Evolutionary conservation across 2,797 vertebrate species (phyloP), one percentile per base, ranked within the genome.

Genomic region (Triplophysa bombifrons): DNA sequence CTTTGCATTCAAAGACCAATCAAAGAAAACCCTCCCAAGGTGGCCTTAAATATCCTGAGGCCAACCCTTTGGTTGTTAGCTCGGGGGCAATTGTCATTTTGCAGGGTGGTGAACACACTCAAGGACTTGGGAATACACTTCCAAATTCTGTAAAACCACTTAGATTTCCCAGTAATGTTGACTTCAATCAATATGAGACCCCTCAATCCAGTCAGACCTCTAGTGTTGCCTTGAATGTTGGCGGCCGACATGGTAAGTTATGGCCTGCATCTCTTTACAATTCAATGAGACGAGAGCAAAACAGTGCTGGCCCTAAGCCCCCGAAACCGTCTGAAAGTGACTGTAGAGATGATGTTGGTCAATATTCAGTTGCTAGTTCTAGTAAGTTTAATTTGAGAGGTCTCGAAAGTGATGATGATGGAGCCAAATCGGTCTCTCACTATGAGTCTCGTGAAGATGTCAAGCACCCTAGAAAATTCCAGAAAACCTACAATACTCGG

Each of bases 1-100:
- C 19, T 19, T 3, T 51, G 44, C 27, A 19, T 25, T 70, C 55
- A 22, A 63, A 17, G 20, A 30, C 0, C 2, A 20, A 10, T 53
- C 8, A 19, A 38, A 25, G 27, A 70, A 70, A 51, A 5, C 14
- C 7, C 14, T 9, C 56, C 38, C 4, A 3, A 1, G 17, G 27
- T 68, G 41, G 30, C 12, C 12, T 27, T n/a, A 0, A 1, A 41
- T 27, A 66, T 16, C n/a, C 27, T 4, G 20, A 55, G 10, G 20
- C 7, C 11, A 34, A 46, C 22, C 2, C 76, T 63, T 27, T 48
- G 0, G 7, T 78, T 64, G 76, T 78, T 44, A 78, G 68, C 20
- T 78, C 60, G 0, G 76, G 76, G 12, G 16, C 68, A 78, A 2
- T 78, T 58, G 16, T 72, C 50, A 7, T 55, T 16, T 22, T 46